A percentile compares a stretch with the other conserved stretches of the same genome.
Evolutionary conservation across 2,113 vertebrate genomes (phyloP).

Genomic region (Verasper variegatus): DNA sequence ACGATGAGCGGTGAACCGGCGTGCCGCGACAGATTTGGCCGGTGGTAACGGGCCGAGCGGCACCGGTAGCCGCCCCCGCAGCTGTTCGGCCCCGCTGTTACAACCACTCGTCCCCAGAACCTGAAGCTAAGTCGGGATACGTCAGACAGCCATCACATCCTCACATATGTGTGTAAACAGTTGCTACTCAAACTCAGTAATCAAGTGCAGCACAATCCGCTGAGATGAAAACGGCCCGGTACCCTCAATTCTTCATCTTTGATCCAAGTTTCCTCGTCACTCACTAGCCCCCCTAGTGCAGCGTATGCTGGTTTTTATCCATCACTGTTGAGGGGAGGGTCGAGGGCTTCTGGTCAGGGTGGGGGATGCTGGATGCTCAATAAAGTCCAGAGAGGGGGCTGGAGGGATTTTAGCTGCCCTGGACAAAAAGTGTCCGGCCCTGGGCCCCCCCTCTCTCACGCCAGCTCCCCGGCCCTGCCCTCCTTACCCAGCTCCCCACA

Average conservation of each 20-base stretch:
- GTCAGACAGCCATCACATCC: conserved; percentile 59
- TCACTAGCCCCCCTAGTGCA: conserved; percentile 65
- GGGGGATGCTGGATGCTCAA: conserved; percentile 46
- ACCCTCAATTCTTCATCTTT: conserved; percentile 66
- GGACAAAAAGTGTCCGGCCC: conserved; percentile 76
- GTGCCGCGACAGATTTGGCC: conserved; percentile 65
- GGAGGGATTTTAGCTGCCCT: conserved; percentile 85
- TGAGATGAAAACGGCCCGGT: conserved; percentile 70
- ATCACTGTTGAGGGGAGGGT: conserved; percentile 56
- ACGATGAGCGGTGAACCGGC: conserved; percentile 52
- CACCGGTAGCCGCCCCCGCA: conserved; percentile 37
- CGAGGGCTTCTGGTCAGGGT: conserved; percentile 55
- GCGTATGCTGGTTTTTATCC: conserved; percentile 80
- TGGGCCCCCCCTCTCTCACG: conserved; percentile 56
- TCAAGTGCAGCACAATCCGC: conserved; percentile 72
- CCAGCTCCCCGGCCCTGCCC: conserved; percentile 47
- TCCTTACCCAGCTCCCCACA: conserved; percentile 59
- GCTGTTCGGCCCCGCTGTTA: conserved; percentile 35
- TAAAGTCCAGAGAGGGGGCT: conserved; percentile 63
- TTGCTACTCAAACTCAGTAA: conserved; percentile 71
- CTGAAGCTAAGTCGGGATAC: conserved; percentile 32
- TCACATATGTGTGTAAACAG: conserved; percentile 79
- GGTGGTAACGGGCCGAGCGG: conserved; percentile 35
- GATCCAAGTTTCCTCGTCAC: conserved; percentile 45
- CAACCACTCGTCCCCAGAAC: conserved; percentile 33